Evolutionary conservation across 2,113 vertebrate genomes (phyloP), one percentile per base, ranked within the genome.

Genomic region (Sterrhoptilus dennistouni): DNA sequence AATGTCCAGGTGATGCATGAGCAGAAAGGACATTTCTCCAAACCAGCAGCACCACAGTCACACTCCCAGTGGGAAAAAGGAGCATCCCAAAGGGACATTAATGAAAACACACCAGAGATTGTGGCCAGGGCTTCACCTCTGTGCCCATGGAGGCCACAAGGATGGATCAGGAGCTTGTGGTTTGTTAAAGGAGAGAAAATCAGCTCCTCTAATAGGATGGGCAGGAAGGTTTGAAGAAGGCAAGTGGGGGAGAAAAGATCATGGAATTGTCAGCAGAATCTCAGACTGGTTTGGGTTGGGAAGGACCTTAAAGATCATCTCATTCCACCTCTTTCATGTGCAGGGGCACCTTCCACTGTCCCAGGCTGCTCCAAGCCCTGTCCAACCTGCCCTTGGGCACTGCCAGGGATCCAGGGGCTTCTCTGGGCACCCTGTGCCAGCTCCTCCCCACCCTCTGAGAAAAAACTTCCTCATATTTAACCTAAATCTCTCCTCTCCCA

Each of bases 61-160:
- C 53, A 6, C 17, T 49, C n/a, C 9, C 65, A 59, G 25, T 4
- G 14, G 60, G 42, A 9, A 35, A 45, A 28, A 28, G 56, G 28
- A 33, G 27, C 31, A 24, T 7, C 40, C 19, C 50, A 52, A 60
- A 81, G 6, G 53, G 23, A 75, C 15, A 72, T 1, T 3, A 24
- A 47, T 68, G 45, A 35, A 89, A 84, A 79, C 8, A 25, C 17
- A 9, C 7, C 29, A 17, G 56, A 52, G 45, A 7, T 11, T 29
- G 49, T 28, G 74, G 31, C 78, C 64, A 84, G 47, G 40, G 42
- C 64, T 59, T 49, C 69, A 53, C 2, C 54, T 45, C 54, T 17
- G 25, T 0, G 19, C 8, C 12, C 36, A 6, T 1, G 27, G 69
- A 71, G 22, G 52, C n/a, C 56, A 27, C 13, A 5, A 0, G 5